Evolutionary conservation across 2,113 vertebrate species (phyloP).

Genomic region (Etheostoma cragini): DNA sequence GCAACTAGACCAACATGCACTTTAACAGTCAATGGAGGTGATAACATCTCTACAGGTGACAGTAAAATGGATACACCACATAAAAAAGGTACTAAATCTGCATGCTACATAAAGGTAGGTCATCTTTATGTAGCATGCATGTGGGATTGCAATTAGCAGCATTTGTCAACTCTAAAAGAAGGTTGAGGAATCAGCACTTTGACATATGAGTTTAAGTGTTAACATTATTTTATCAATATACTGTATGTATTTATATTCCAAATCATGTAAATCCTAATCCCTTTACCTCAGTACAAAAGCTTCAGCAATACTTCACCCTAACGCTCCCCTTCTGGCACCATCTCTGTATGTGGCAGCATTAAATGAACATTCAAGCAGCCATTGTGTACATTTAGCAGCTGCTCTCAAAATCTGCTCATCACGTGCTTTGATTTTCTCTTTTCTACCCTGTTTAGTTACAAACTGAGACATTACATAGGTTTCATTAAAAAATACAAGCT

Average conservation of each 20-base stretch:
- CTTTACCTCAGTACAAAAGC: background rate
- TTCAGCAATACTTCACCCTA: background rate
- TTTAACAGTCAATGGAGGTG: background rate
- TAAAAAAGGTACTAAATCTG: constrained; percentile 2
- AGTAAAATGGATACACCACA: background rate
- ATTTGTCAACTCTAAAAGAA: background rate
- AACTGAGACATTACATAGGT: constrained; percentile 38
- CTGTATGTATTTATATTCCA: background rate
- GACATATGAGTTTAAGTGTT: too few species aligned
- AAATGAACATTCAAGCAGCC: background rate
- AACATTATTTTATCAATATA: background rate
- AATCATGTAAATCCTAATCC: background rate
- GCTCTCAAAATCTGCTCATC: constrained; percentile 24
- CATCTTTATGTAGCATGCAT: background rate
- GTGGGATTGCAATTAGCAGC: background rate
- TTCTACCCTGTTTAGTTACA: constrained; percentile 22
- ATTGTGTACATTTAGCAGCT: constrained; percentile 17
- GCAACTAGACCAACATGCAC: background rate
- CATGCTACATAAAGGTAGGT: background rate
- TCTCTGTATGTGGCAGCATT: background rate
- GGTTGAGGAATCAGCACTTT: background rate
- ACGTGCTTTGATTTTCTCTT: constrained; percentile 11
- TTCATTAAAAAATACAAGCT: constrained; percentile 37
- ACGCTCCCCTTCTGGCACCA: background rate
- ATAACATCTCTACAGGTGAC: constrained; percentile 6